Evolutionary conservation across 2,113 vertebrate species (phyloP), one percentile per base, ranked within the genome.

Genomic region (Bubo bubo): DNA sequence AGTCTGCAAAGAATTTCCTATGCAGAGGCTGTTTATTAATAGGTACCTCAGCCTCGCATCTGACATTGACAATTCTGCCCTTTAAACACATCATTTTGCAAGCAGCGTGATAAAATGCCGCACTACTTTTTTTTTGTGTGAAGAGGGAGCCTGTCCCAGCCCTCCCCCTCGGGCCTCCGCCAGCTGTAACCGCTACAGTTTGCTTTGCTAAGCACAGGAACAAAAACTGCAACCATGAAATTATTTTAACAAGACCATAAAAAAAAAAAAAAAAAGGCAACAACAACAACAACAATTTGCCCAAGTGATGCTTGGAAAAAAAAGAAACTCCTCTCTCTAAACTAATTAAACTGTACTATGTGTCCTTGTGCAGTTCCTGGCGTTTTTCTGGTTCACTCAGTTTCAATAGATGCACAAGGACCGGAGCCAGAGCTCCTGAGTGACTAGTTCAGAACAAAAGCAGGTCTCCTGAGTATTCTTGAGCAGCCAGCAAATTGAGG

Each of bases 261-360:
- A 95, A 95, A 91, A 96, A 60, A 58, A 60, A 58, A 94, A 74
- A 81, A 50, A 52, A 55, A 86, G 14, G 24, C 20, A 60, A 35
- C 41, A 91, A 89, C 79, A 88, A 89, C 82, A 94, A 86, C 87
- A 96, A 96, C 89, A 94, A 91, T 96, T 97, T 97, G 92, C 95
- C 96, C 96, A 96, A 97, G 96, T 97, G 96, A 97, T 97, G 96
- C 97, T 97, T 79, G 67, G 71, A 92, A 74, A 86, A 96, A 62
- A 95, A 79, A 67, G 41, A 55, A 91, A 90, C 85, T 96, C 85
- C 76, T 94, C 90, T 93, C 91, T 94, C 96, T 97, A 95, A 98
- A 98, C 96, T 98, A 98, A 98, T 98, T 98, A 98, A 98, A 98
- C 97, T 97, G 96, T 97, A 92, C 97, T 98, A 80, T 98, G 92